phyloP scores from a whole-genome alignment of 2,888 invertebrate species.

The Rotaria sp. region DNA sequence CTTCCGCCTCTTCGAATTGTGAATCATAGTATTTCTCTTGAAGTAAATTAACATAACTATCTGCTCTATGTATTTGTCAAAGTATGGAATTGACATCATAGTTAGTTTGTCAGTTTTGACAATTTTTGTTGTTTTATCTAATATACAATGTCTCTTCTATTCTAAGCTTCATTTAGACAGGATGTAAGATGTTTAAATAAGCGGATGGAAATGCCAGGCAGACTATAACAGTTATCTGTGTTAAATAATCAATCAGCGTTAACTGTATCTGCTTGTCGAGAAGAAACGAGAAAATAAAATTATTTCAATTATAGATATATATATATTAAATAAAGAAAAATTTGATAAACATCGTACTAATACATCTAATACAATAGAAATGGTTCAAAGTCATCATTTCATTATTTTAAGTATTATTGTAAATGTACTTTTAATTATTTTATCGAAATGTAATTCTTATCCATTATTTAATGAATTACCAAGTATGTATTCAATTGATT shows the following conservation, averaged over 20 bases:
- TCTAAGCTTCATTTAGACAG: background rate
- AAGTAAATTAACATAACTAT: background rate
- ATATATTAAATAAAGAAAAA: too few relatives aligned
- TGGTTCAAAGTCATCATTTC: background rate
- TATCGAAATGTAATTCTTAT: background rate
- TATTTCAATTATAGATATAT: background rate
- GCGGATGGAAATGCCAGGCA: background rate
- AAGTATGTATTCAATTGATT: background rate
- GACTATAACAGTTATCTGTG: background rate
- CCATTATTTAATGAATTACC: background rate
- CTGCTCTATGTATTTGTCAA: background rate
- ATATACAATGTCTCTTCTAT: background rate
- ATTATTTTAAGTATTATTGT: background rate
- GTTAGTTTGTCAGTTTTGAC: background rate
- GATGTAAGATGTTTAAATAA: background rate
- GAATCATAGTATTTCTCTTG: background rate
- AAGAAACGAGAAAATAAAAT: background rate
- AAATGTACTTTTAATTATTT: background rate
- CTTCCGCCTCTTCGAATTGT: background rate
- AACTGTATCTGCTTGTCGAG: background rate
- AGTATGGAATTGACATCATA: background rate
- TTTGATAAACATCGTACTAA: too few relatives aligned
- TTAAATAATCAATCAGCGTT: background rate
- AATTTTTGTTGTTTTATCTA: background rate
- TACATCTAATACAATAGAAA: background rate